These are phyloP conservation scores for Teleopsis dalmanni DNA, from an alignment of 1,140 invertebrate species.

Conservation along the genomic window DNA sequence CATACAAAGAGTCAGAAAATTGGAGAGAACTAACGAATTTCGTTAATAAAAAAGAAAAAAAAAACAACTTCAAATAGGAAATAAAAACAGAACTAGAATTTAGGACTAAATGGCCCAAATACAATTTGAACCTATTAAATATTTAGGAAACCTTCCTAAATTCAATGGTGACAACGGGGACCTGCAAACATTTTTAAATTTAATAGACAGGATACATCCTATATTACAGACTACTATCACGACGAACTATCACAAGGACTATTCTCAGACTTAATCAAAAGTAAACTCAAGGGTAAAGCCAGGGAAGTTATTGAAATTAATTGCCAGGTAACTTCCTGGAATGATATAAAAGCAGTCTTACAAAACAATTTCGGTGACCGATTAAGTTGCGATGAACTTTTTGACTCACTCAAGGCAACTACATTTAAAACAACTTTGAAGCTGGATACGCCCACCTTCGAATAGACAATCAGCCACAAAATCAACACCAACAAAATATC, in stretches of 20 bases:
- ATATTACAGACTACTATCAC: neutral
- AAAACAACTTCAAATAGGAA: no score
- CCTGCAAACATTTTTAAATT: slow-evolving; percentile 1
- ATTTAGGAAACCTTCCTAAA: slow-evolving; percentile 3
- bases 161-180: neutral
- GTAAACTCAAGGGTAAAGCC: slow-evolving; percentile 6
- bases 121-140: slow-evolving; percentile 9
- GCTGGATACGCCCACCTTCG: no score
- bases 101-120: no score
- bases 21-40: no score
- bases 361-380: slow-evolving; percentile 8
- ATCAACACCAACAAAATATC: no score
- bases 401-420: neutral
- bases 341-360: slow-evolving; percentile 1
- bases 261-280: slow-evolving; percentile 6
- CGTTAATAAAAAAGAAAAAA: no score
- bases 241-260: slow-evolving; percentile 1
- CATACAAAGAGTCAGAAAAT: no score
- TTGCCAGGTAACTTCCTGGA: slow-evolving; percentile 1
- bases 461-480: no score
- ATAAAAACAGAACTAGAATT: no score
- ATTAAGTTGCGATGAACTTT: neutral
- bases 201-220: slow-evolving; percentile 3
- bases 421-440: slow-evolving; percentile 6
- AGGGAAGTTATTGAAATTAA: slow-evolving; percentile 8